phyloP scores from a whole-genome alignment of 1,140 invertebrate species.

The Solen grandis region DNA sequence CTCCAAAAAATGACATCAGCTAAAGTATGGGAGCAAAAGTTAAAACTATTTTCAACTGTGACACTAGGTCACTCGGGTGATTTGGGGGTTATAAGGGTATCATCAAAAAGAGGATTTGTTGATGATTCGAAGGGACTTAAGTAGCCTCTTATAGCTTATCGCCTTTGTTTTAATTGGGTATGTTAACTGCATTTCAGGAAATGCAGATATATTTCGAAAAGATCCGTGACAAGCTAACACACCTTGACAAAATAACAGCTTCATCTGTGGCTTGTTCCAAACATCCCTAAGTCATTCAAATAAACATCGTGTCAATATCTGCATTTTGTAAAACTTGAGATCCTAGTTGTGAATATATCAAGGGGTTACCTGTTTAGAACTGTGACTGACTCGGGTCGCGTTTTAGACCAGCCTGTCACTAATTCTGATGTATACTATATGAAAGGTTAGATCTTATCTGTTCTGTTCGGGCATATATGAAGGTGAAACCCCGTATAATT shows the following conservation, averaged over 20 bases:
- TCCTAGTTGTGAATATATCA: slow-evolving; percentile 15
- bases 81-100: slow-evolving; percentile 35
- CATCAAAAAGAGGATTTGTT: slow-evolving; percentile 45
- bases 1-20: slow-evolving; percentile 27
- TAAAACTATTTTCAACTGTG: background rate
- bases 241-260: slow-evolving; percentile 18
- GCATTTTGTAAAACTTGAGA: slow-evolving; percentile 42
- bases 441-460: slow-evolving; percentile 33
- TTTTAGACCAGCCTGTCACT: slow-evolving; percentile 21
- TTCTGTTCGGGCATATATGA: slow-evolving; percentile 29
- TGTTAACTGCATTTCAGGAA: background rate
- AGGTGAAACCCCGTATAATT: slow-evolving; percentile 46
- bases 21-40: slow-evolving; percentile 46
- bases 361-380: slow-evolving; percentile 40
- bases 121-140: slow-evolving; percentile 30
- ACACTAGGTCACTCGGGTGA: slow-evolving; percentile 12
- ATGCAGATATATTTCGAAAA: slow-evolving; percentile 28
- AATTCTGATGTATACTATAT: slow-evolving; percentile 38
- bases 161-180: slow-evolving; percentile 10
- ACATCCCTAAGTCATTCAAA: background rate
- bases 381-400: slow-evolving; percentile 21
- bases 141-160: slow-evolving; percentile 35
- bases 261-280: slow-evolving; percentile 18
- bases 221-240: slow-evolving; percentile 29
- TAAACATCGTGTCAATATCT: background rate